Percentiles rank a stretch among this genome's conserved stretches.
Evolutionary conservation across 2,797 vertebrate genomes (phyloP).

Genomic region (Chloroceryle inda): DNA sequence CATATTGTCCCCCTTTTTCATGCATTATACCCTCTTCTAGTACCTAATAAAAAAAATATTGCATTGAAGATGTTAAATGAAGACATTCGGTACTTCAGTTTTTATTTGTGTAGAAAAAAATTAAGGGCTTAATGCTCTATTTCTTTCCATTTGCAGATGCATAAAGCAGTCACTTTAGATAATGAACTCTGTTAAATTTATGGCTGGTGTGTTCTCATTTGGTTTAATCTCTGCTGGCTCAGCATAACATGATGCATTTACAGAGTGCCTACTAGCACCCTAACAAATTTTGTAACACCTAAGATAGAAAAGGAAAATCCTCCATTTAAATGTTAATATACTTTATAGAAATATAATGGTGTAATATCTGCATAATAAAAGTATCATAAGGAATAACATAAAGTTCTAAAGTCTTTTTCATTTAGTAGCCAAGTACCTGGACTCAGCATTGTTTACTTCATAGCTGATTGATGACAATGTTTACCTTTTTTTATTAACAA

Average conservation of each 20-base stretch:
- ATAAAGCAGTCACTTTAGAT: conserved; percentile 81
- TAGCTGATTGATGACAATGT: conserved; percentile 43
- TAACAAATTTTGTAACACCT: conserved; percentile 44
- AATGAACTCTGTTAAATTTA: conserved; percentile 82
- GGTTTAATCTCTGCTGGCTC: conserved; percentile 79
- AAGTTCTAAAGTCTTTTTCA: conserved; percentile 13
- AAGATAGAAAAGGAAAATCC: background rate
- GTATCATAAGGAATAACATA: conserved; percentile 27
- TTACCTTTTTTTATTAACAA: conserved; percentile 57
- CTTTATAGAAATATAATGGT: conserved; percentile 47
- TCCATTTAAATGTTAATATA: conserved; percentile 24
- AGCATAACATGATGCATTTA: conserved; percentile 59
- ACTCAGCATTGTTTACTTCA: conserved; percentile 6
- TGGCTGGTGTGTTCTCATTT: conserved; percentile 77
- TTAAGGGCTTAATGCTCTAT: conserved; percentile 65
- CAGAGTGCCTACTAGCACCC: conserved; percentile 20
- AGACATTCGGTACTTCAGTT: conserved; percentile 43
- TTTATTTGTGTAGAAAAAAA: conserved; percentile 62
- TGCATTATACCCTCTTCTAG: background rate
- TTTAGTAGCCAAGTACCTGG: conserved; percentile 3
- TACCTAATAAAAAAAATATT: conserved; percentile 67
- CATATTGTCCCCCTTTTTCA: background rate
- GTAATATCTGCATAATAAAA: conserved; percentile 38
- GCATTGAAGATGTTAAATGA: conserved; percentile 60
- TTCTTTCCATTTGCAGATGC: conserved; percentile 78